phyloP scores from a whole-genome alignment of 2,888 invertebrate genomes.

The Hirtodrosophila alboralis region DNA sequence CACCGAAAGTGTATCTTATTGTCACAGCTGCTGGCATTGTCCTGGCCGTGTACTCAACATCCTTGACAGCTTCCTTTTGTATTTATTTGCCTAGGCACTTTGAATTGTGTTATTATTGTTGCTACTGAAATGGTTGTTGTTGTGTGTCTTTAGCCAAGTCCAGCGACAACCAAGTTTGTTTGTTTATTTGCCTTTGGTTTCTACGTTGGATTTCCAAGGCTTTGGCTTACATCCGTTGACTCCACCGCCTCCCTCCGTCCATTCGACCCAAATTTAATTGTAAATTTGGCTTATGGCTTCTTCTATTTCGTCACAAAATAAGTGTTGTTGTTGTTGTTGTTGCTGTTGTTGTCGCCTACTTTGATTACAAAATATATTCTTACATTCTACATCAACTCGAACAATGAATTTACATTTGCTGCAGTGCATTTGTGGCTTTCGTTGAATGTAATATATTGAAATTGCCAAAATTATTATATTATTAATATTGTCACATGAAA shows the following conservation, averaged over 20 bases:
- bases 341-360: conserved; percentile 17
- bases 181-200: conserved; percentile 47
- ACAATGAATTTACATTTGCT: conserved; percentile 19
- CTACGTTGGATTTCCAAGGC: conserved; percentile 14
- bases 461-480: conserved; percentile 64
- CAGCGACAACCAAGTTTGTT: conserved; percentile 32
- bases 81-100: conserved; percentile 36
- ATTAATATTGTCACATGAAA: conserved; percentile 46
- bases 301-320: conserved; percentile 35
- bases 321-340: conserved; percentile 3
- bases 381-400: conserved; percentile 6
- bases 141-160: conserved; percentile 32
- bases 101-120: conserved; percentile 12
- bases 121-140: conserved; percentile 5
- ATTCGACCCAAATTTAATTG: conserved; percentile 67
- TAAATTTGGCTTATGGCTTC: conserved; percentile 70
- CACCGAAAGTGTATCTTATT: conserved; percentile 33
- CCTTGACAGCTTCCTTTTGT: conserved; percentile 47
- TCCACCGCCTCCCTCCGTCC: too few species aligned
- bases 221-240: not conserved
- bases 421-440: conserved; percentile 61
- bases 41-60: conserved; percentile 33
- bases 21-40: conserved; percentile 43
- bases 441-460: conserved; percentile 55
- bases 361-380: conserved; percentile 58